Conservation (phyloP, 2,888 invertebrate species). For the Clivina fossor region DNA sequence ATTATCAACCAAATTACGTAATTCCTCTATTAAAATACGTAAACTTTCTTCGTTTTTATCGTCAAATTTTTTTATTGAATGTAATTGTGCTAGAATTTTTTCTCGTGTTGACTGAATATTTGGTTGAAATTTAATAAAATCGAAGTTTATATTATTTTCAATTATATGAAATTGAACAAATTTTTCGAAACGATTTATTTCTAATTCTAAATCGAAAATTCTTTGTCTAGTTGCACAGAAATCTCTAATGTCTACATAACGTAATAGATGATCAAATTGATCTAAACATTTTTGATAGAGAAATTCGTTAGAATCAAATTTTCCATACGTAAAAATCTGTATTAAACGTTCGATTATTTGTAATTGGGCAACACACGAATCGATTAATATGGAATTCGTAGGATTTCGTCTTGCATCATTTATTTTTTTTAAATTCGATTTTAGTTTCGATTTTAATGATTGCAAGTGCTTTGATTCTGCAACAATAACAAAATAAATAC, state of each 20-base stretch:
- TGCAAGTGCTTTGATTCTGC: constrained; percentile 11
- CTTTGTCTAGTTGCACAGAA: constrained; percentile 46
- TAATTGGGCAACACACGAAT: constrained; percentile 38
- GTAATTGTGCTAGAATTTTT: constrained; percentile 29
- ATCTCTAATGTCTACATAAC: constrained; percentile 36
- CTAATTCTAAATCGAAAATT: constrained; percentile 44
- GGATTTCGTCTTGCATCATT: constrained; percentile 34
- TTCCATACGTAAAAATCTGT: constrained; percentile 26
- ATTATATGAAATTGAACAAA: constrained; percentile 42
- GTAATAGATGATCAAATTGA: constrained; percentile 40
- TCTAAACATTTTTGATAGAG: constrained; percentile 8
- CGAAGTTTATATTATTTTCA: constrained; percentile 20
- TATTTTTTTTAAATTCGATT: constrained; percentile 15
- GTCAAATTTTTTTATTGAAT: constrained; percentile 37
- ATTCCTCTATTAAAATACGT: constrained; percentile 33
- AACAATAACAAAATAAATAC: no score
- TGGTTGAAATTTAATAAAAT: constrained; percentile 6
- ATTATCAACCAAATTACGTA: constrained; percentile 36
- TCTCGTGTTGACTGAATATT: not conserved
- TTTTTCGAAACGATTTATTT: constrained; percentile 44
- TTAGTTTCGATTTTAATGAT: not conserved
- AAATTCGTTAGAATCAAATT: constrained; percentile 2
- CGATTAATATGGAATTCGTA: constrained; percentile 36
- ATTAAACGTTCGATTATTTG: constrained; percentile 40
- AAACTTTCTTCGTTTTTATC: constrained; percentile 35